Evolutionary conservation across 2,888 invertebrate species (phyloP), one percentile per base, ranked within the genome.

Genomic region (Hylaea fasciaria): DNA sequence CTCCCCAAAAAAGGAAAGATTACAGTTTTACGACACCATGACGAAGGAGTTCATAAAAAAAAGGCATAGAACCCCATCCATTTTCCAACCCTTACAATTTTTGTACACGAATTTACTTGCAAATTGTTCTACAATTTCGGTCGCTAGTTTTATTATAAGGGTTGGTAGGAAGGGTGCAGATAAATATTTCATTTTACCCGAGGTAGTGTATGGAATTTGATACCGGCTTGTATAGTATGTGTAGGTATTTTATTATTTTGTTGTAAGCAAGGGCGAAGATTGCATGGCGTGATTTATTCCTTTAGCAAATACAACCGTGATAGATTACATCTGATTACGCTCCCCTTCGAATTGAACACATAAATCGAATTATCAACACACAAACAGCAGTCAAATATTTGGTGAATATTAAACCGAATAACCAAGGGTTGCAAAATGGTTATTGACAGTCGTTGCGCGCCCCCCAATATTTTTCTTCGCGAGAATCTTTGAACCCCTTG

Each of bases 391-490:
- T 69, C 66, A 69, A 70, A 69, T 62, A 64, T 71, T 69, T 64
- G 62, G 65, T 66, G 51, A 52, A 66, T 60, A 68, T 69, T 66
- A 71, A 71, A 64, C 64, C 72, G 69, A 66, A 70, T 67, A 69
- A 67, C 69, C 56, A 64, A 71, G 71, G 74, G 69, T 71, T 66
- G 57, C 60, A 52, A 56, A 78, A 77, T 76, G 72, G 74, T 67
- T 77, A 80, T 80, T 76, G 76, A 69, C 75, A 74, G 72, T 70
- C 72, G 69, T 77, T 77, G 68, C 68, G 37, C 37, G 37, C 73
- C 77, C 79, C 22, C 76, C 62, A 70, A 76, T 79, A 81, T 80
- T 80, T 85, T 79, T 72, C 45, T 50, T 46, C 22, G 11, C 13
- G n/a, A 39, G 14, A n/a, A 48, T 48, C n/a, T 39, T 32, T 17